Conservation (phyloP, 2,113 vertebrate species). For the Menura novaehollandiae region DNA sequence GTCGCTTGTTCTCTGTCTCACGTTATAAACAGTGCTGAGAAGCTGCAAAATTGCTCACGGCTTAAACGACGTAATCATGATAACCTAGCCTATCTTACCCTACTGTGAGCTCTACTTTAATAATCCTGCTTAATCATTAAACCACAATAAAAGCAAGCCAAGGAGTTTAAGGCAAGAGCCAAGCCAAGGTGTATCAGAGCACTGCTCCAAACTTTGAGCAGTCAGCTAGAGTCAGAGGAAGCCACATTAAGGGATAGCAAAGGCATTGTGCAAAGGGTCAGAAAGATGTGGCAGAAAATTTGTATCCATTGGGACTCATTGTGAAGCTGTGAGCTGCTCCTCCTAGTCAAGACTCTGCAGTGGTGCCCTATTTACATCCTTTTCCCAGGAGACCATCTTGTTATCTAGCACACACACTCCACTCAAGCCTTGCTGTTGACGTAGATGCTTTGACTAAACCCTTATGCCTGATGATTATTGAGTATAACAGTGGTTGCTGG, state of each 20-base stretch:
- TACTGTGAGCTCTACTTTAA: conserved; percentile 17
- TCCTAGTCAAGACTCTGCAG: background rate
- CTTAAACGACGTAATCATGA: background rate
- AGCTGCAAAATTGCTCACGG: conserved; percentile 35
- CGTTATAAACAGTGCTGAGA: conserved; percentile 39
- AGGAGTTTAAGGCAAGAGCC: conserved; percentile 1
- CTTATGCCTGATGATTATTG: background rate
- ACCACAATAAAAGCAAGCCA: conserved; percentile 14
- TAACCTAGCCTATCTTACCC: conserved; percentile 29
- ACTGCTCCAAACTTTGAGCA: background rate
- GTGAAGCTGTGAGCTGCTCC: background rate
- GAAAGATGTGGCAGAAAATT: background rate
- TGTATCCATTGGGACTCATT: background rate
- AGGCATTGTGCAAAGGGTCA: background rate
- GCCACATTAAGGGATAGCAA: background rate
- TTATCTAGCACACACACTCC: background rate
- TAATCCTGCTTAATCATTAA: conserved; percentile 58
- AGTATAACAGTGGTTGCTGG: background rate
- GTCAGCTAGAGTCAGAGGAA: background rate
- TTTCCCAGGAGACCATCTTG: background rate
- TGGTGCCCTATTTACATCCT: background rate
- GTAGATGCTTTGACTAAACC: conserved; percentile 1
- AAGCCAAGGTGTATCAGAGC: background rate
- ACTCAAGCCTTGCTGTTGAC: background rate
- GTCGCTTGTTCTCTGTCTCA: background rate